A percentile compares a stretch with the other conserved stretches of the same genome.
Conservation (phyloP, 2,888 invertebrate species). For the Xanthostigma xanthostigma region DNA sequence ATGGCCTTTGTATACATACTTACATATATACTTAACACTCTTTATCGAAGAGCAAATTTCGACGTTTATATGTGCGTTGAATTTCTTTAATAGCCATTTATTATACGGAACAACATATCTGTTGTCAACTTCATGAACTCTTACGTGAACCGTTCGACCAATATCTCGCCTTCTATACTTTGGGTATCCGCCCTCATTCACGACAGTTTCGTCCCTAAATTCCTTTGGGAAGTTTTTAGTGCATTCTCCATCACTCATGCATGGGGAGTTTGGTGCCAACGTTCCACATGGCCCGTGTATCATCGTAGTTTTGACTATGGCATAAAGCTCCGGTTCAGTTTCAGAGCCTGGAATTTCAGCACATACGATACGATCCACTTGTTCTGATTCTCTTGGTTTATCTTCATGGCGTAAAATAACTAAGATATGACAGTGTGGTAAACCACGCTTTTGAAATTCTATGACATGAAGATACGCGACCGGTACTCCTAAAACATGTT, state of each 20-base stretch:
- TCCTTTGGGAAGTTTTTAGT: constrained; percentile 19
- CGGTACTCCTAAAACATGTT: constrained; percentile 4
- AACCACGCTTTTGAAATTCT: constrained; percentile 5
- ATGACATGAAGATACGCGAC: constrained; percentile 2
- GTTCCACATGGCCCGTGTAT: constrained; percentile 12
- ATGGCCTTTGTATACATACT: too few relatives aligned
- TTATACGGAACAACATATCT: constrained; percentile 20
- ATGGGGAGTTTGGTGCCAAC: constrained; percentile 7
- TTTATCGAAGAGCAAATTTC: too few relatives aligned
- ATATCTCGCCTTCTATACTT: constrained; percentile 14
- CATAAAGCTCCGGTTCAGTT: constrained; percentile 9
- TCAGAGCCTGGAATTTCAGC: constrained; percentile 11
- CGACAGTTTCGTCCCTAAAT: too few relatives aligned
- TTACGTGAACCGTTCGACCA: constrained; percentile 2
- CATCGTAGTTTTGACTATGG: constrained; percentile 10
- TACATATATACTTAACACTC: too few relatives aligned
- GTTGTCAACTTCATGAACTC: constrained; percentile 16
- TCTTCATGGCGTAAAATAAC: constrained; percentile 1
- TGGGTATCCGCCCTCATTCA: constrained; percentile 17
- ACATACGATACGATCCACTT: constrained; percentile 8
- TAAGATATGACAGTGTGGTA: constrained; percentile 6
- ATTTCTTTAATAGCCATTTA: too few relatives aligned
- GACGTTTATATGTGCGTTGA: too few relatives aligned
- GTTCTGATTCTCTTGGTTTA: constrained; percentile 4
- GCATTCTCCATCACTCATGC: constrained; percentile 15